Evolutionary conservation across 2,113 vertebrate species (phyloP).

Genomic region (Cygnus buccinator): DNA sequence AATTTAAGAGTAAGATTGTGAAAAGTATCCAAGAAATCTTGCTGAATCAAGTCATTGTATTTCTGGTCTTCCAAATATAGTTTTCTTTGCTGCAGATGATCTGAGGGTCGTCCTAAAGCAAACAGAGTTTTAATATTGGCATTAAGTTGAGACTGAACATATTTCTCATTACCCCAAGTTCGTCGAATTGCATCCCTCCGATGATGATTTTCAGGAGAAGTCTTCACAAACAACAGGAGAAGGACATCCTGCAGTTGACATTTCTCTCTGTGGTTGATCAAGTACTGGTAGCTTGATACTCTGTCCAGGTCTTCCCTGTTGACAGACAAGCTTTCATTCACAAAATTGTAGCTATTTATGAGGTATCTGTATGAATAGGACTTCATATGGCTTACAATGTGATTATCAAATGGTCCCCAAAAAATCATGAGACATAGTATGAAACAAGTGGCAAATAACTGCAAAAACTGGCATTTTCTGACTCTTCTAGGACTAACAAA

Average conservation of each 20-base stretch:
- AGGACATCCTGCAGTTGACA: conserved; percentile 84
- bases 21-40: conserved; percentile 92
- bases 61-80: conserved; percentile 80
- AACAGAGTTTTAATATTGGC: conserved; percentile 88
- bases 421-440: conserved; percentile 84
- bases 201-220: conserved; percentile 83
- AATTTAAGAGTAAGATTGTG: conserved; percentile 93
- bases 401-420: conserved; percentile 84
- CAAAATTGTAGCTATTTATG: conserved; percentile 88
- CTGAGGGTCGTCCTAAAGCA: conserved; percentile 79
- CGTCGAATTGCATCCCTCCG: conserved; percentile 85
- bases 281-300: conserved; percentile 77
- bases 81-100: conserved; percentile 14
- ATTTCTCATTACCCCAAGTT: conserved; percentile 91
- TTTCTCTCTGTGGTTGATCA: conserved; percentile 86
- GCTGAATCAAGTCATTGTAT: conserved; percentile 88
- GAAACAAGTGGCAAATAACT: conserved; percentile 83
- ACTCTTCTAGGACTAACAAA: conserved; percentile 84
- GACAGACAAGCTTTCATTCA: conserved; percentile 82
- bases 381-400: conserved; percentile 85
- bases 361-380: conserved; percentile 92
- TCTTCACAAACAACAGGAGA: conserved; percentile 90
- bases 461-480: conserved; percentile 84
- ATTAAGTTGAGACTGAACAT: conserved; percentile 72
- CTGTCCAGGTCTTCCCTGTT: conserved; percentile 69